Conservation (phyloP, 2,113 vertebrate species). For the Cepphus grylle region DNA sequence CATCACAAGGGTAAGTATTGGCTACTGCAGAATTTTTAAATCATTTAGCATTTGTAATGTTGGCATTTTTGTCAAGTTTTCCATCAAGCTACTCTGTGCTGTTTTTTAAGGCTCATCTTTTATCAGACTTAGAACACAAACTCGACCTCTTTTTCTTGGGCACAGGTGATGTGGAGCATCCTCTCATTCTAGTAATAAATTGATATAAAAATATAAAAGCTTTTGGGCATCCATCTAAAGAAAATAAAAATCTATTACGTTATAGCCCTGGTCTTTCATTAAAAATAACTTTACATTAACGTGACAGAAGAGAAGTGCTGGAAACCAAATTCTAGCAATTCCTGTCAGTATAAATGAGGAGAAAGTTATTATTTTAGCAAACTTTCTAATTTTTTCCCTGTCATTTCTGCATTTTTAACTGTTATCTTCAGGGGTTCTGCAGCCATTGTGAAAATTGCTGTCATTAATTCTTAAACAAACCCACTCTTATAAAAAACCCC, state of each 20-base stretch:
- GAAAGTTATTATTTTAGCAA: slow-evolving; percentile 17
- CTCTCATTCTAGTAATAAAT: slow-evolving; percentile 61
- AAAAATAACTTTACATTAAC: slow-evolving; percentile 66
- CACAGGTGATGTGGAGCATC: slow-evolving; percentile 42
- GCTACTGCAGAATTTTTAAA: not conserved
- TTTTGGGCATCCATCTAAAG: slow-evolving; percentile 64
- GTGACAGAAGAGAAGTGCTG: slow-evolving; percentile 9
- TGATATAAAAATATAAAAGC: slow-evolving; percentile 69
- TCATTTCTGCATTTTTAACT: not conserved
- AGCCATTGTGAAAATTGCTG: not conserved
- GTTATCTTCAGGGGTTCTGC: not conserved
- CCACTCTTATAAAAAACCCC: not conserved
- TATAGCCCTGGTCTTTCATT: slow-evolving; percentile 55
- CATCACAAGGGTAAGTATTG: not conserved
- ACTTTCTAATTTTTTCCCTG: not conserved
- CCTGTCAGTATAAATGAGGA: slow-evolving; percentile 32
- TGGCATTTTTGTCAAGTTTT: not conserved
- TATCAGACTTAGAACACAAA: slow-evolving; percentile 40
- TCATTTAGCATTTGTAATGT: not conserved
- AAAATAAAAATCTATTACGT: slow-evolving; percentile 63
- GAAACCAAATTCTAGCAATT: slow-evolving; percentile 28
- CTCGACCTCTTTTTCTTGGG: slow-evolving; percentile 33
- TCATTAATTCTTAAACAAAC: slow-evolving; percentile 37
- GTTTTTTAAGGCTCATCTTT: not conserved
- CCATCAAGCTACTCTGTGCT: not conserved